Evolutionary conservation across 2,113 vertebrate genomes (phyloP), one percentile per base, ranked within the genome.

Genomic region (Phalacrocorax aristotelis): DNA sequence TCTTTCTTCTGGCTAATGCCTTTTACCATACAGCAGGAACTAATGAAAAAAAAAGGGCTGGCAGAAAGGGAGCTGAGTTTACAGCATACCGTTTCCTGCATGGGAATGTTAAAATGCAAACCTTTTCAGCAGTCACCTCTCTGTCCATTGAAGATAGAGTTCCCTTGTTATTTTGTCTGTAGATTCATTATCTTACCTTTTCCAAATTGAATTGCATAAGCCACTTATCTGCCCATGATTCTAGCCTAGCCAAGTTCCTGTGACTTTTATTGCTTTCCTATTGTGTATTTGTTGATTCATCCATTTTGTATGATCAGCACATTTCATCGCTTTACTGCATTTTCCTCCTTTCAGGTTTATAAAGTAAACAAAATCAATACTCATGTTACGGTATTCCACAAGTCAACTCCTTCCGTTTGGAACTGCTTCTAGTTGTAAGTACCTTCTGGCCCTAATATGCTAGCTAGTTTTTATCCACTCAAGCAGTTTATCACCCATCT

Each of bases 341-440:
- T 94, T 94, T 85, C 52, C 44, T 95, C 44, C 71, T 93, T 95
- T 87, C 48, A 72, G 65, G 61, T 91, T 94, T 95, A 86, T 94
- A 89, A 94, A 95, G 68, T 75, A 93, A 97, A 95, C 84, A 92
- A 86, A 96, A 98, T 98, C 97, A 97, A 96, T 98, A 96, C 91
- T 71, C 66, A 90, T 34, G 38, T 87, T 90, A 54, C 2, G 14
- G 84, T 49, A 62, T 32, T 87, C 79, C 84, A 80, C 82, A 84
- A 87, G 90, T 90, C 91, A 77, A 82, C 87, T 94, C 74, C 85
- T 72, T 95, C 82, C 10, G 4, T 57, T 85, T 75, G 78, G 91
- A 79, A 44, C 54, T 60, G 74, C 89, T 88, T 55, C 44, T 22
- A 38, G 38, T 89, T 64, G 3, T 62, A 89, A 90, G 36, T 38